Conservation (phyloP, 2,113 vertebrate genomes). For the Pseudorhombus dupliciocellatus region DNA sequence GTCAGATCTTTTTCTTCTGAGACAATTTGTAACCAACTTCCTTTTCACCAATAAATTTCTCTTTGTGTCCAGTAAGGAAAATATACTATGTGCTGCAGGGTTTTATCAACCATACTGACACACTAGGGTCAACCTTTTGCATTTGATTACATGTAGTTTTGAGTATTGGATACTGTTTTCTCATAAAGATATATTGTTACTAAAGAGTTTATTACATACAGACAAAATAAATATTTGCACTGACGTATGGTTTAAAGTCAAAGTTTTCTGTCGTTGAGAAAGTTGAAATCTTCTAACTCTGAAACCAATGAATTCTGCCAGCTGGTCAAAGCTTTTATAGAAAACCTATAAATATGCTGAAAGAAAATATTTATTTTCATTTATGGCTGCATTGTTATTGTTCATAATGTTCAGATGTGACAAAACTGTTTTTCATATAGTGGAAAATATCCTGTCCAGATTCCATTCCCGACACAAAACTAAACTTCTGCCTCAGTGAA, state of each 20-base stretch:
- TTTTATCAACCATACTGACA: neutral
- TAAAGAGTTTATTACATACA: slow-evolving; percentile 27
- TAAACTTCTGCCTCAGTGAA: no score
- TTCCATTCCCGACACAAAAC: no score
- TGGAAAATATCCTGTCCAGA: no score
- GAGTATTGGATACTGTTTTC: neutral
- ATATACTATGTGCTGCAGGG: neutral
- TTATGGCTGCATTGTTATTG: no score
- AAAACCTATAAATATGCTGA: no score
- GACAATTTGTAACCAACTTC: neutral
- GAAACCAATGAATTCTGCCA: neutral
- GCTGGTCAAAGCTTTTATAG: no score
- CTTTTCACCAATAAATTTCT: slow-evolving; percentile 18
- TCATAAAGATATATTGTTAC: slow-evolving; percentile 9
- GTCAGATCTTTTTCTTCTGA: slow-evolving; percentile 11
- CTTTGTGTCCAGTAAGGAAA: slow-evolving; percentile 17
- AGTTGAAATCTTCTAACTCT: neutral
- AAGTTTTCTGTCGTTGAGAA: no score
- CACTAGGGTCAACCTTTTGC: neutral
- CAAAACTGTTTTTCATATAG: no score
- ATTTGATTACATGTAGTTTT: neutral
- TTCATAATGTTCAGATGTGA: no score
- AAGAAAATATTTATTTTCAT: no score
- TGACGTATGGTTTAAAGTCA: neutral
- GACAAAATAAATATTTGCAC: slow-evolving; percentile 22